Evolutionary conservation across 2,113 vertebrate species (phyloP).

Genomic region (cattle (Bos taurus)): ARS-UCD2.0 NC_037340.1:37078001-37078500

Average conservation of each 20-base stretch:
- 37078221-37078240: neutral
- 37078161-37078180: neutral
- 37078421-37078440: neutral
- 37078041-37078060: neutral
- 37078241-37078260: neutral
- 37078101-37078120: neutral
- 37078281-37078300: neutral
- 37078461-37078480: neutral
- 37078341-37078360: neutral
- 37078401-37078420: neutral
- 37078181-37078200: neutral
- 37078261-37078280: neutral
- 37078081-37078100: neutral
- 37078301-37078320: neutral
- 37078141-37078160: neutral
- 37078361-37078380: neutral
- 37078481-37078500: neutral
- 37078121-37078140: neutral
- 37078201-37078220: neutral
- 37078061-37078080: neutral
- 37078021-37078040: neutral
- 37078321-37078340: neutral
- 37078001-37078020: neutral
- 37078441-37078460: neutral
- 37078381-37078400: neutral